phyloP scores from a whole-genome alignment of 2,888 invertebrate genomes.

The Dasysyrphus albostriatus region DNA sequence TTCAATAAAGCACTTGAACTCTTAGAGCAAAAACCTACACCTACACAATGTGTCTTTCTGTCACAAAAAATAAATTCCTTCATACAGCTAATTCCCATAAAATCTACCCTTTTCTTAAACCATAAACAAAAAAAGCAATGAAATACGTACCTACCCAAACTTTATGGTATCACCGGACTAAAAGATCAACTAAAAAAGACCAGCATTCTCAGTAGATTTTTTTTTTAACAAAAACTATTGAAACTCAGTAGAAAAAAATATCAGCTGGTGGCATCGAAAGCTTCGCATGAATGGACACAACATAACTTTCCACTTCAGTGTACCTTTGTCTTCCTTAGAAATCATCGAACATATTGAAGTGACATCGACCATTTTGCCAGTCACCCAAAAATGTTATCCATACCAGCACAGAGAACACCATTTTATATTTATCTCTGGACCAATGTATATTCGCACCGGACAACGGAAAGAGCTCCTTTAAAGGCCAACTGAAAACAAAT shows the following conservation, averaged over 20 bases:
- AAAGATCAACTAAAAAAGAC: too few species aligned
- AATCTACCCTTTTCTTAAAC: too few species aligned
- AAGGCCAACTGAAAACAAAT: slow-evolving; percentile 43
- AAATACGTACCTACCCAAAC: too few species aligned
- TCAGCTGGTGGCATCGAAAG: slow-evolving; percentile 52
- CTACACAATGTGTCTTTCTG: too few species aligned
- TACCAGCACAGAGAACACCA: neutral
- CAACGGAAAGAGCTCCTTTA: slow-evolving; percentile 46
- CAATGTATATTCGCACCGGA: neutral
- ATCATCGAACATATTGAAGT: slow-evolving; percentile 28
- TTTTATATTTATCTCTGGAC: neutral
- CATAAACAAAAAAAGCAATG: too few species aligned
- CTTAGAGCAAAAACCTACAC: too few species aligned
- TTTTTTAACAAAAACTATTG: neutral
- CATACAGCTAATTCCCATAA: too few species aligned
- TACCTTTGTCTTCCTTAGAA: slow-evolving; percentile 22
- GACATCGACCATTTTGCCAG: slow-evolving; percentile 13
- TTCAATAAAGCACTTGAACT: too few species aligned
- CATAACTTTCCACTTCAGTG: slow-evolving; percentile 68
- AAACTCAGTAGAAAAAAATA: slow-evolving; percentile 4
- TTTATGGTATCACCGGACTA: too few species aligned
- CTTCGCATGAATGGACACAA: slow-evolving; percentile 54
- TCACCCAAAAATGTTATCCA: neutral
- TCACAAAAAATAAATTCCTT: too few species aligned
- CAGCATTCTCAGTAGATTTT: neutral